These are phyloP conservation scores for Idaea aversata DNA, from an alignment of 2,888 invertebrate species.

Conservation along the genomic window DNA sequence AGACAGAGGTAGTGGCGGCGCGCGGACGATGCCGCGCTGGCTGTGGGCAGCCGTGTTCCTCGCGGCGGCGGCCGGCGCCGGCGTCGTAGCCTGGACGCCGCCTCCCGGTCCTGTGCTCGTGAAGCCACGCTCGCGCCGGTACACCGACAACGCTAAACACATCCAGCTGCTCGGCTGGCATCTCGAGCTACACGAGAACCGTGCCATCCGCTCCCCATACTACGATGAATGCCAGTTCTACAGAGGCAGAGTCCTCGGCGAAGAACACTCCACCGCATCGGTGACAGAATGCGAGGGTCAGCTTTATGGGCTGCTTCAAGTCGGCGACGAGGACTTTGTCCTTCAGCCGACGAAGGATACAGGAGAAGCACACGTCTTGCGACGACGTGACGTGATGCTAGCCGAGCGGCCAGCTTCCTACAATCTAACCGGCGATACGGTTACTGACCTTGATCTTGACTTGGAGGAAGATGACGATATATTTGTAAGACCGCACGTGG, in stretches of 20 bases:
- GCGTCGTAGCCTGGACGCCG: constrained; percentile 47
- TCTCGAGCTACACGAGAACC: constrained; percentile 65
- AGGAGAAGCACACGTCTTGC: constrained; percentile 55
- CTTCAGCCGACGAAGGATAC: constrained; percentile 62
- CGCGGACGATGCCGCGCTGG: constrained; percentile 73
- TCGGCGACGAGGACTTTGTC: constrained; percentile 68
- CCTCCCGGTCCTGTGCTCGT: constrained; percentile 39
- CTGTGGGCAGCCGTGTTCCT: constrained; percentile 64
- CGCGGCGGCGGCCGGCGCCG: constrained; percentile 44
- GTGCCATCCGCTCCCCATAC: constrained; percentile 66
- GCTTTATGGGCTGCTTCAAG: constrained; percentile 75
- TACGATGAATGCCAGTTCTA: constrained; percentile 71
- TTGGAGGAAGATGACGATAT: constrained; percentile 57
- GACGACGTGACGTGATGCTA: constrained; percentile 62
- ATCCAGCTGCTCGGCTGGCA: constrained; percentile 67
- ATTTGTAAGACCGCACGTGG: constrained; percentile 50
- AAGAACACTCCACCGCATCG: constrained; percentile 67
- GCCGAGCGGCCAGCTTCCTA: constrained; percentile 56
- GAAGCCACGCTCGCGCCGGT: constrained; percentile 42
- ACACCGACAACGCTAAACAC: constrained; percentile 43
- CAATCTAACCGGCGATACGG: constrained; percentile 69
- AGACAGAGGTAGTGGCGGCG: constrained; percentile 64
- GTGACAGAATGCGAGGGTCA: constrained; percentile 77
- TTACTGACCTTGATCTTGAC: constrained; percentile 68
- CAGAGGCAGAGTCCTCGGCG: constrained; percentile 60